phyloP scores from a whole-genome alignment of 2,797 vertebrate genomes.

The Anableps anableps region DNA sequence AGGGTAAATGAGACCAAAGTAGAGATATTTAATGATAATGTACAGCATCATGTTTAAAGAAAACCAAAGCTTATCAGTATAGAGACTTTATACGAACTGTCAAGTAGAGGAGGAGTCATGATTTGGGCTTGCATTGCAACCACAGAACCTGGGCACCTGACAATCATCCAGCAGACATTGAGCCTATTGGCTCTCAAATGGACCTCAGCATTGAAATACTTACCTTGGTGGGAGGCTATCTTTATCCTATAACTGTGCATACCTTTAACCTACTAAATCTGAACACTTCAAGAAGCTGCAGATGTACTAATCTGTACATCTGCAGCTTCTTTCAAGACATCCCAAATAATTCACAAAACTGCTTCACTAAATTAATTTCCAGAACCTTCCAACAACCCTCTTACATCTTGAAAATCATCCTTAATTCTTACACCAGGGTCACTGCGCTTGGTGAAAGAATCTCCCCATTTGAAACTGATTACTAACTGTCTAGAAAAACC shows the following conservation, averaged over 20 bases:
- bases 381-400: neutral
- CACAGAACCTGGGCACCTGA: neutral
- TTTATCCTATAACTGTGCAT: neutral
- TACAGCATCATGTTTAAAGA: neutral
- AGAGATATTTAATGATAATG: neutral
- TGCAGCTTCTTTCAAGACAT: neutral
- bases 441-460: conserved; percentile 37
- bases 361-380: conserved; percentile 13
- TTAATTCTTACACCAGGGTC: conserved; percentile 28
- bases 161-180: neutral
- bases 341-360: neutral
- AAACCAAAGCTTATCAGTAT: neutral
- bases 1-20: neutral
- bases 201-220: neutral
- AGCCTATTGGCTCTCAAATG: neutral
- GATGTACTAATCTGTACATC: too few relatives aligned
- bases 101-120: neutral
- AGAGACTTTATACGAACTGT: neutral
- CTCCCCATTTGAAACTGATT: conserved; percentile 59
- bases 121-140: neutral
- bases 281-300: neutral
- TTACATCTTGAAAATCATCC: conserved; percentile 30
- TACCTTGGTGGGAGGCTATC: neutral
- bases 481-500: conserved; percentile 49
- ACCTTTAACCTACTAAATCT: neutral